A percentile compares a stretch with the other conserved stretches of the same genome.
Conservation (phyloP, 2,113 vertebrate genomes). For the Corythornis madagascariensis region DNA sequence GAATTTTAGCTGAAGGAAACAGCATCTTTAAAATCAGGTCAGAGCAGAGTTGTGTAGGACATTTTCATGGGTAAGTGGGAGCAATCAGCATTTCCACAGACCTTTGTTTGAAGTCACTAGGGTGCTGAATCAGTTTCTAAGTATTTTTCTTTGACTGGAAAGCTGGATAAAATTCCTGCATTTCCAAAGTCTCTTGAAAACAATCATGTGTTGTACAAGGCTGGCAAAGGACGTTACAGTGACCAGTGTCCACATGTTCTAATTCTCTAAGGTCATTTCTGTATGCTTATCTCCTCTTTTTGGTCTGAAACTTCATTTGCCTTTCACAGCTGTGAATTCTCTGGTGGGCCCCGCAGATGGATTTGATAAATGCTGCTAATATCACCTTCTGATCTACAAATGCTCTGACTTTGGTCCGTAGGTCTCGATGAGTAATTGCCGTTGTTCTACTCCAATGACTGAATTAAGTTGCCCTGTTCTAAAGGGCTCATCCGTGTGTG, state of each 20-base stretch:
- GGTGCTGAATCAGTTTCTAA: not conserved
- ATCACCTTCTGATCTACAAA: slow-evolving; percentile 87
- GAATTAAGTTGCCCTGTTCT: slow-evolving; percentile 74
- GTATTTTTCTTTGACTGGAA: slow-evolving; percentile 16
- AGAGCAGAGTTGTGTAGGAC: not conserved
- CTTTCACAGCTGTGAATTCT: slow-evolving; percentile 86
- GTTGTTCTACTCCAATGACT: slow-evolving; percentile 83
- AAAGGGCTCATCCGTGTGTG: slow-evolving; percentile 50
- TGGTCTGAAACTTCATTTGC: slow-evolving; percentile 80
- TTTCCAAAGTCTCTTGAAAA: not conserved
- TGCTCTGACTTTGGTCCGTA: slow-evolving; percentile 80
- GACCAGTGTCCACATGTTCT: not conserved
- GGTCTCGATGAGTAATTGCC: slow-evolving; percentile 83
- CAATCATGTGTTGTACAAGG: not conserved
- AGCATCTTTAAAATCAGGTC: not conserved
- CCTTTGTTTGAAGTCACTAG: not conserved
- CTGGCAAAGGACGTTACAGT: not conserved
- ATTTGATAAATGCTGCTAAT: slow-evolving; percentile 91
- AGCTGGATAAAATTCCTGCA: not conserved
- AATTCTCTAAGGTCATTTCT: slow-evolving; percentile 55
- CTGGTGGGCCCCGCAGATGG: slow-evolving; percentile 81
- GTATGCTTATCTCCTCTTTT: slow-evolving; percentile 19
- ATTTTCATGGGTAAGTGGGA: not conserved
- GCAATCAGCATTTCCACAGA: not conserved
- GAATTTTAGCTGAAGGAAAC: not conserved